These are phyloP conservation scores for Falco concolor DNA, from an alignment of 2,797 vertebrate species.

Conservation along the genomic window DNA sequence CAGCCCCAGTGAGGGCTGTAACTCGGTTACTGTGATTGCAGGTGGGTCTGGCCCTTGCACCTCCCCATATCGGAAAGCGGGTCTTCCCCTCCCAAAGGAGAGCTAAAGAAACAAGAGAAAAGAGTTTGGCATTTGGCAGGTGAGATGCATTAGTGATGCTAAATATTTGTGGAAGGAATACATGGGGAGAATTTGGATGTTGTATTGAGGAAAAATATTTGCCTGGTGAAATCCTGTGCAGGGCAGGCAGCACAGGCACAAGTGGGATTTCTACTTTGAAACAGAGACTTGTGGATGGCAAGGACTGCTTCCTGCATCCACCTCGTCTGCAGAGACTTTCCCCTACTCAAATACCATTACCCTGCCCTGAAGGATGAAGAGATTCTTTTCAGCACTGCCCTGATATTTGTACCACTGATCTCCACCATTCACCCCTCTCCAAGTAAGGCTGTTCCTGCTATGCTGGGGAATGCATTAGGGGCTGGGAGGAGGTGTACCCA, in stretches of 20 bases:
- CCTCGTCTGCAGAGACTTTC: neutral
- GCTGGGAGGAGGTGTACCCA: neutral
- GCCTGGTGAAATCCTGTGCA: neutral
- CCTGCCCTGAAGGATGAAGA: neutral
- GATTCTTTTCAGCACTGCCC: neutral
- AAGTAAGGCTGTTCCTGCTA: neutral
- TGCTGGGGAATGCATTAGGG: fast-evolving
- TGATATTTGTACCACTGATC: neutral
- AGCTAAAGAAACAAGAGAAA: neutral
- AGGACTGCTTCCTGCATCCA: neutral
- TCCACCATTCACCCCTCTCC: neutral
- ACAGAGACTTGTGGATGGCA: neutral
- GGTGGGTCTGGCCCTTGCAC: neutral
- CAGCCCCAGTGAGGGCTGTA: neutral
- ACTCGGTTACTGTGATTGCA: neutral
- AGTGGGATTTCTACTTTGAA: neutral
- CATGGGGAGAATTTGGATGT: neutral
- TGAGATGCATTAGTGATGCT: neutral
- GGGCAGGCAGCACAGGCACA: neutral
- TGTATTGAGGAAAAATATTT: neutral
- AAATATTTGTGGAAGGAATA: neutral
- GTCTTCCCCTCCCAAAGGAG: neutral
- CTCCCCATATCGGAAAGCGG: neutral
- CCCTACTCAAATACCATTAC: neutral
- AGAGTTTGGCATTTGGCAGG: neutral